phyloP scores from a whole-genome alignment of 2,888 invertebrate species.

The Hofmannophila pseudospretella region DNA sequence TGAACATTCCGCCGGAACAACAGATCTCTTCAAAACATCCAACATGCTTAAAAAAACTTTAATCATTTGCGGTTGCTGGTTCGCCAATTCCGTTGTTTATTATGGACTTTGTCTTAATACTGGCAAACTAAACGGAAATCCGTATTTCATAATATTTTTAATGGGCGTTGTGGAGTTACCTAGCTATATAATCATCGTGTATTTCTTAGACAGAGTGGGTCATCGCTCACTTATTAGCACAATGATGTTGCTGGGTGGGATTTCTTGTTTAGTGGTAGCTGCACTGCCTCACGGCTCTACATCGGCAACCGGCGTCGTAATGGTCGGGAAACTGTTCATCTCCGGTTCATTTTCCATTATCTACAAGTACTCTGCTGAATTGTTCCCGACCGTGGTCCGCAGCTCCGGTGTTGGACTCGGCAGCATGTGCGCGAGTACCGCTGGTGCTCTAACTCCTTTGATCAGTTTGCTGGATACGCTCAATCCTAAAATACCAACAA shows the following conservation, averaged over 20 bases:
- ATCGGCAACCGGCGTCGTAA: slow-evolving; percentile 80
- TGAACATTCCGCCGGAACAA: slow-evolving; percentile 78
- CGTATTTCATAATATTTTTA: slow-evolving; percentile 87
- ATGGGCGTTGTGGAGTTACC: slow-evolving; percentile 90
- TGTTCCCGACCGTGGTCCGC: slow-evolving; percentile 90
- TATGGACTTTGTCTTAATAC: slow-evolving; percentile 90
- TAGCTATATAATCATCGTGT: slow-evolving; percentile 84
- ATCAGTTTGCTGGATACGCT: slow-evolving; percentile 87
- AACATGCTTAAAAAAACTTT: slow-evolving; percentile 87
- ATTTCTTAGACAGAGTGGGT: slow-evolving; percentile 86
- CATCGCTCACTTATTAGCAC: slow-evolving; percentile 86
- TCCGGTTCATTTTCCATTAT: slow-evolving; percentile 91
- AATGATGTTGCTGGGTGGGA: slow-evolving; percentile 87
- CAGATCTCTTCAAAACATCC: slow-evolving; percentile 87
- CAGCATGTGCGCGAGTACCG: slow-evolving; percentile 90
- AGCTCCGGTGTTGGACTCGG: slow-evolving; percentile 91
- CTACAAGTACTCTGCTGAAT: slow-evolving; percentile 91
- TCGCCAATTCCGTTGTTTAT: slow-evolving; percentile 90
- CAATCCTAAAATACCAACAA: slow-evolving; percentile 87
- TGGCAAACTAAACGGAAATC: slow-evolving; percentile 87
- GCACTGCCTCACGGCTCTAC: slow-evolving; percentile 81
- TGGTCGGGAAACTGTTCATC: slow-evolving; percentile 89
- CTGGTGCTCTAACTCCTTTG: slow-evolving; percentile 88
- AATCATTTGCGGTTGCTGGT: slow-evolving; percentile 91
- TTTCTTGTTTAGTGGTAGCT: slow-evolving; percentile 86